Evolutionary conservation across 2,797 vertebrate species (phyloP).

Genomic region (Darevskia nairensis): DNA sequence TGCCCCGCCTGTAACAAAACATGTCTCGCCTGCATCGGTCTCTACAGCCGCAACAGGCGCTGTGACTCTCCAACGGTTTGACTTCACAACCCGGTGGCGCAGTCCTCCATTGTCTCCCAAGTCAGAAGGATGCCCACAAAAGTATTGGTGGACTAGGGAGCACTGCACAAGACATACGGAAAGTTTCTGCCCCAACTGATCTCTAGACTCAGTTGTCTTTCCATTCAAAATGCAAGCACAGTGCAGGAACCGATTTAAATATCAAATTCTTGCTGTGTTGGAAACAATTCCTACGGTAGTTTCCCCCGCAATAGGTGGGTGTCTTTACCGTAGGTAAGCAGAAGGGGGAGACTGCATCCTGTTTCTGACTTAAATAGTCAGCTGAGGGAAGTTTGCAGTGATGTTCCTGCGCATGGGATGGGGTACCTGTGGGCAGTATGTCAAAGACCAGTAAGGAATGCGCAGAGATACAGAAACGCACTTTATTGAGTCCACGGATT

Average conservation of each 20-base stretch:
- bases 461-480: not conserved
- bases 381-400: too few relatives aligned
- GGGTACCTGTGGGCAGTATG: not conserved
- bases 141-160: not conserved
- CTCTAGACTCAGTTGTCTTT: not conserved
- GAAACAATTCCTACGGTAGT: not conserved
- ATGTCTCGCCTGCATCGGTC: too few relatives aligned
- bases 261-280: not conserved
- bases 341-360: slow-evolving; percentile 3
- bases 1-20: too few relatives aligned
- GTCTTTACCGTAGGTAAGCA: not conserved
- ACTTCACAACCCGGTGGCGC: too few relatives aligned
- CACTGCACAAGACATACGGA: not conserved
- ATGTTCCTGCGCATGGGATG: too few relatives aligned
- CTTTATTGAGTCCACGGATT: not conserved
- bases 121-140: too few relatives aligned
- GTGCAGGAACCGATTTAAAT: not conserved
- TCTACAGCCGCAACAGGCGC: too few relatives aligned
- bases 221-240: too few relatives aligned
- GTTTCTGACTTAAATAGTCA: too few relatives aligned
- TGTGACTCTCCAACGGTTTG: too few relatives aligned
- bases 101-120: too few relatives aligned
- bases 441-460: too few relatives aligned
- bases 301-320: not conserved
- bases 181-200: not conserved